Base-by-base conservation (phyloP, 2,888 invertebrate species). In the Ochropleura plecta region DNA sequence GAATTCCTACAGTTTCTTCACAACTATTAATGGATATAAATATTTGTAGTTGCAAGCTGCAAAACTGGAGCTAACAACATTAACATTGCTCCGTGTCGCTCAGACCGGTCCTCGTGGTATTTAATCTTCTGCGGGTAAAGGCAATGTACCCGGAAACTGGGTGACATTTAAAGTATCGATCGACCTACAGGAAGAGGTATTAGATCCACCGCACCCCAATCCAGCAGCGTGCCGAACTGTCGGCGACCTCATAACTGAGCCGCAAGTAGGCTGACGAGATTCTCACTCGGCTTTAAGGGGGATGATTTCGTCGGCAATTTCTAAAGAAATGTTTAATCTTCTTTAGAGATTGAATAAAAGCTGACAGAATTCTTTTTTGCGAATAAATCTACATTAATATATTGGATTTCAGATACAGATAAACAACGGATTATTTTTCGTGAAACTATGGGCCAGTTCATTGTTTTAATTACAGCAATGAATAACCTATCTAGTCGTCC, bases 111-210 rank as follows among this genome's bases (percentile, higher is more conserved):
- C 84, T 77, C 82, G 65, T 73, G 79, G 86, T 84, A 86, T 90
- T 92, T 91, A 93, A 93, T 93, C 91, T 88, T 88, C 87, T 71
- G 66, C 62, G 81, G 82, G 83, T 84, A 78, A 73, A 81, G 86
- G 80, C 90, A 87, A 88, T 88, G 89, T 88, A 89, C 91, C 90
- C 91, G 92, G 94, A 92, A 94, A 92, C 91, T 91, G 88, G 91
- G 91, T 92, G 94, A 94, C 94, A 92, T 93, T 93, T 93, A 90
- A 92, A 92, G 90, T 93, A 94, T 94, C 92, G 91, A 92, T 85
- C 91, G 90, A 88, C 88, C 87, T 80, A 78, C 86, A 86, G 88
- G 89, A 89, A 90, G 86, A 89, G 82, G 90, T 89, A 89, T 91
- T 89, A 90, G 86, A 87, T 88, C 73, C 83, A 86, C 88, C 83